phyloP scores from a whole-genome alignment of 2,113 vertebrate species.

The Astur gentilis region DNA sequence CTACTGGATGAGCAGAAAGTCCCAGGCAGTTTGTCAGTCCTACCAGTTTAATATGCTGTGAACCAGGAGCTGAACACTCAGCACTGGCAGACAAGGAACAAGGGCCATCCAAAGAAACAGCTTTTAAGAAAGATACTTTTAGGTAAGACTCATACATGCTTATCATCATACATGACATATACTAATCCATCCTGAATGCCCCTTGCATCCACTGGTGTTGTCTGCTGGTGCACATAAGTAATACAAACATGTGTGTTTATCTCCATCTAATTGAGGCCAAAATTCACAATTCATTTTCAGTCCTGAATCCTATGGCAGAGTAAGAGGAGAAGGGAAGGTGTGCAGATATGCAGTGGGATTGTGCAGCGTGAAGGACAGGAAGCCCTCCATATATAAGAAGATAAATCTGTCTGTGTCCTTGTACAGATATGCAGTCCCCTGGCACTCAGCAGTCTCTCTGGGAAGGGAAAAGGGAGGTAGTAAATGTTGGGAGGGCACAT shows the following conservation, averaged over 20 bases:
- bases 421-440: neutral
- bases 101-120: neutral
- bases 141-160: neutral
- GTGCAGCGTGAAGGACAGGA: neutral
- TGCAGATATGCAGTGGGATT: neutral
- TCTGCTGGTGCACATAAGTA: neutral
- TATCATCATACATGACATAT: neutral
- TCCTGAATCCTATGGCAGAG: neutral
- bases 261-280: neutral
- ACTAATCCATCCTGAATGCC: neutral
- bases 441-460: accelerated
- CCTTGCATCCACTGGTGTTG: neutral
- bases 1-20: neutral
- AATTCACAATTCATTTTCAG: neutral
- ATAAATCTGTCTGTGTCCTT: neutral
- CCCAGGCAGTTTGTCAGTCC: neutral
- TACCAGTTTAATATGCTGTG: neutral
- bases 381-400: neutral
- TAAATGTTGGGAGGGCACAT: accelerated
- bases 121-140: neutral
- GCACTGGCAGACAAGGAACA: neutral
- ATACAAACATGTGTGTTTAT: neutral
- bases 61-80: neutral
- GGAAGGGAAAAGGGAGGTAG: neutral
- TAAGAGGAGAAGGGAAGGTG: neutral